Evolutionary conservation across 2,888 invertebrate genomes (phyloP).

Genomic region (Melieria picta): DNA sequence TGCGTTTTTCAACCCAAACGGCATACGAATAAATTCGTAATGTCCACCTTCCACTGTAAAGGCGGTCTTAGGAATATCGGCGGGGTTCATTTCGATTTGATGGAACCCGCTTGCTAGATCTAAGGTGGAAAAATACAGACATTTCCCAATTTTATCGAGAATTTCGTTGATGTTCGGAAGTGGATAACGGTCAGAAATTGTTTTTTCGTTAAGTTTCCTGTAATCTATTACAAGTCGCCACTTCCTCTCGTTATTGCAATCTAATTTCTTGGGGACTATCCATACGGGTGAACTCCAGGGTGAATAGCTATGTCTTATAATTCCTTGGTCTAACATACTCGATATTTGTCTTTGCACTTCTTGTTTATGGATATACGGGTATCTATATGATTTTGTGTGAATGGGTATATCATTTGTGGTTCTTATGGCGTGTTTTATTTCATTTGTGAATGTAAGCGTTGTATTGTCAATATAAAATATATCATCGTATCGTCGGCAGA

Average conservation of each 20-base stretch:
- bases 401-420: constrained; percentile 21
- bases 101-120: constrained; percentile 13
- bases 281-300: constrained; percentile 18
- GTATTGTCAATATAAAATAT: too few species aligned
- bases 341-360: constrained; percentile 22
- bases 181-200: constrained; percentile 9
- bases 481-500: background rate
- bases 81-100: constrained; percentile 6
- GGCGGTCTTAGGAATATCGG: constrained; percentile 5
- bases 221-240: constrained; percentile 35
- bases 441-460: constrained; percentile 34
- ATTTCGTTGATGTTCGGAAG: constrained; percentile 34
- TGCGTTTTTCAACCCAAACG: constrained; percentile 4
- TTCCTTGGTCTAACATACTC: constrained; percentile 14
- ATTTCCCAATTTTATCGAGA: constrained; percentile 23
- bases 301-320: constrained; percentile 21
- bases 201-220: constrained; percentile 26
- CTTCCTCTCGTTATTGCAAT: constrained; percentile 5
- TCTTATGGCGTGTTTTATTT: constrained; percentile 21
- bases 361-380: constrained; percentile 25
- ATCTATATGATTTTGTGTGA: constrained; percentile 22
- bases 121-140: background rate
- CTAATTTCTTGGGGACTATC: constrained; percentile 16
- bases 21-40: constrained; percentile 12
- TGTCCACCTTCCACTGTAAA: constrained; percentile 5